Evolutionary conservation across 2,113 vertebrate species (phyloP), one percentile per base, ranked within the genome.

Genomic region (Anarrhichthys ocellatus): DNA sequence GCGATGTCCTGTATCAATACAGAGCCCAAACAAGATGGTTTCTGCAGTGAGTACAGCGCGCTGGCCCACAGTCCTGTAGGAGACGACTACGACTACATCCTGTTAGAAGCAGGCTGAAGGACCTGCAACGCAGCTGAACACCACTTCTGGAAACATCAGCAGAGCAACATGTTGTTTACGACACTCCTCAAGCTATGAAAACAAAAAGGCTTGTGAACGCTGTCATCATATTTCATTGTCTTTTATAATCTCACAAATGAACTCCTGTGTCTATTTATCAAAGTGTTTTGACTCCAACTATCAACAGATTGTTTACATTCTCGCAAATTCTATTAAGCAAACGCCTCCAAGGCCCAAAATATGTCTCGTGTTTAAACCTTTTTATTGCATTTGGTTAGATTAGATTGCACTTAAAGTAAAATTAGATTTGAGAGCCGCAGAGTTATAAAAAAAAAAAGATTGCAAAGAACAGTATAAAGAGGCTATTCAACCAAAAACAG

Each of bases 51-150:
- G 74, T 32, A n/a, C 32, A 14, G 58, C 14, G 32, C 71, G 74
- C 68, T 83, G 64, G 48, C 79, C 76, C 80, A 83, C 71, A 66
- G 62, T 59, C 18, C 18, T 42, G 63, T n/a, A 56, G 10, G n/a
- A 74, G 68, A 61, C 46, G 81, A 83, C 80, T 83, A 56, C 67
- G 70, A 83, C 81, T 73, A 59, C 36, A 82, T 78, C 73, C 67
- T 82, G 76, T 83, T 72, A 36, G 70, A 84, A 71, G 44, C 73
- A 62, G 66, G 11, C 38, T 13, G 48, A 73, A 76, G 72, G 52
- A 74, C 79, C 27, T 20, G 62, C 62, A 76, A 40, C 67, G 59
- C 58, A 68, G 24, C 10, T 9, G 50, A 70, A 48, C 42, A 42
- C 3, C 44, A 72, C 69, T 78, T 52, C 68, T 73, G 50, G 62